Base-by-base conservation (phyloP, 2,888 invertebrate species). In the Napeogenes inachia region DNA sequence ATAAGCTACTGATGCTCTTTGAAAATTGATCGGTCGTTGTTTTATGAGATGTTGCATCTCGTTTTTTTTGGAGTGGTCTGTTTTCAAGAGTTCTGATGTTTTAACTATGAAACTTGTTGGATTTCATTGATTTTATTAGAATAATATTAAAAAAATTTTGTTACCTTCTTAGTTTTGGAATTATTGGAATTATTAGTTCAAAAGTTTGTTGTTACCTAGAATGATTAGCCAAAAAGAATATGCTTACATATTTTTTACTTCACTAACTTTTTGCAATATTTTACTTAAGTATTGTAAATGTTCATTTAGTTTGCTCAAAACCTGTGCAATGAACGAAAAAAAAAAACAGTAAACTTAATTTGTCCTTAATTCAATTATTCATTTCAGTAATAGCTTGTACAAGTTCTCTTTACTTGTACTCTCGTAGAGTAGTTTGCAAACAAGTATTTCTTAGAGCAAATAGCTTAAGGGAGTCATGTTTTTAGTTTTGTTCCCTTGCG, bases 391-490 rank as follows among this genome's bases (percentile, higher is more conserved):
- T 2, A 12, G 42, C 42, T 42, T 42, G 10, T 3, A 10, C 42
- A 10, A 42, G 56, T 45, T 54, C 56, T 63, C 46, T 42, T 59
- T 47, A 54, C 53, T 59, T 55, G 46, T 57, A 62, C 57, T 62
- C 21, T 59, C 59, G 57, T 59, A 59, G 57, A 68, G 60, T 61
- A 68, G 63, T 62, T 62, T 59, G 55, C 61, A 59, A 62, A 67
- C 68, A 63, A 65, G 63, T 61, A 62, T 66, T 62, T 68, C 64
- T 66, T 66, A 62, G 60, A 66, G 63, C 64, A 57, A 59, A 59
- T 53, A 64, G 63, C 66, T 64, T 55, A 54, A 46, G 61, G 65
- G 64, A 67, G 65, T 66, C 67, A 67, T 68, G 65, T 70, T 71
- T 67, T 65, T 62, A 64, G 59, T 60, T 60, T 55, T 54, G 59